These are phyloP conservation scores for Arizona elegans DNA, from an alignment of 2,113 vertebrate species.

Conservation along the genomic window DNA sequence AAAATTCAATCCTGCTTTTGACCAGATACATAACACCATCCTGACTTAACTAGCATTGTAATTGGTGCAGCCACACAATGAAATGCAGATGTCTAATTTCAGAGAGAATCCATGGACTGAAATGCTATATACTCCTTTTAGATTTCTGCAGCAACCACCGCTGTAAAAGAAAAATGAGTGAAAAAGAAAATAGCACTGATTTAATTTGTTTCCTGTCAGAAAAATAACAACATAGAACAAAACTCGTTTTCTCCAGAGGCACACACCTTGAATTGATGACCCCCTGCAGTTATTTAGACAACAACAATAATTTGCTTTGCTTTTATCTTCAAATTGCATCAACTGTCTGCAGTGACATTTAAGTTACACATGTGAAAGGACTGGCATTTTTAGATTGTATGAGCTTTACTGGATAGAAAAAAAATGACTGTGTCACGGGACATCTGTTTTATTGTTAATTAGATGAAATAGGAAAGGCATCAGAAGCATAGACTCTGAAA, in stretches of 20 bases:
- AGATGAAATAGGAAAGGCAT: conserved; percentile 67
- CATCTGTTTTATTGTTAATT: conserved; percentile 78
- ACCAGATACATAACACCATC: background rate
- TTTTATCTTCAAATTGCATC: conserved; percentile 69
- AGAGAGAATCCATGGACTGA: background rate
- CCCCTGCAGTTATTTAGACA: conserved; percentile 60
- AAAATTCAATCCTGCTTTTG: background rate
- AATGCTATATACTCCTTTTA: background rate
- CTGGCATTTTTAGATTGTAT: conserved; percentile 71
- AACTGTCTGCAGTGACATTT: conserved; percentile 71
- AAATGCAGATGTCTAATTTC: background rate
- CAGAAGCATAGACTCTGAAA: conserved; percentile 61
- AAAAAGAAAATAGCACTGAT: conserved; percentile 7
- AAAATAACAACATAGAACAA: conserved; percentile 8
- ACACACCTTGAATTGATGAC: background rate
- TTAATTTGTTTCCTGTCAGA: conserved; percentile 27
- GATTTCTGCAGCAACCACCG: background rate
- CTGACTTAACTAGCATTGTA: background rate
- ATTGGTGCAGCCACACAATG: background rate
- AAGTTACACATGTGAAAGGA: conserved; percentile 69
- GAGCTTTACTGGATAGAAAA: conserved; percentile 67
- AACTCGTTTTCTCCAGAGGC: background rate
- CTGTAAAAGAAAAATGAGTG: background rate
- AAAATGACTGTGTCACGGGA: conserved; percentile 69
- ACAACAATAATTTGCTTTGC: conserved; percentile 63